Evolutionary conservation across 2,113 vertebrate genomes (phyloP), one percentile per base, ranked within the genome.

Genomic region (Cyprinodon tularosa): DNA sequence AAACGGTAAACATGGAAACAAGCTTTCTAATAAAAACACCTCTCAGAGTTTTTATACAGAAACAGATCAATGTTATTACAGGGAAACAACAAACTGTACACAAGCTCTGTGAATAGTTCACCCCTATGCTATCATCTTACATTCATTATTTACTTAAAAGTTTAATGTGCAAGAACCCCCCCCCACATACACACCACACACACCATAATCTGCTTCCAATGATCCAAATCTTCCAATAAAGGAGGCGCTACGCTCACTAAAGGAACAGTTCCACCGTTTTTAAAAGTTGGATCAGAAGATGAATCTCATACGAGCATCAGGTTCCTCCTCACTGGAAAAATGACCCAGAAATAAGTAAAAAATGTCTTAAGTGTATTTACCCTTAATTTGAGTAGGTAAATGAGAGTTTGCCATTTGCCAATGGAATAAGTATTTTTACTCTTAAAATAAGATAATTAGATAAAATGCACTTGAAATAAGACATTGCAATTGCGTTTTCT

Each of bases 111-210:
- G 44, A 45, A 10, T 45, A 45, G 5, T 10, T 45, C 44, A 45
- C 12, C 74, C 36, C 76, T 57, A 12, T 14, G 62, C 68, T 62
- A 76, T 81, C 71, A 69, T 39, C 48, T 69, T 15, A 40, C 42
- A 63, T 69, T 57, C 29, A 62, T 77, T 80, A 81, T 64, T 82
- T 90, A 83, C 86, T 76, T 87, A 48, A 81, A 77, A 76, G 79
- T 66, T 72, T 50, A 40, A 76, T 71, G 70, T 42, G 71, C 60
- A 68, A 78, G 62, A 82, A 74, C 40, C 59, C 53, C n/a, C 50
- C 22, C 3, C 57, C n/a, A 1, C 37, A 22, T 22, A 29, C 29
- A 29, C 29, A 29, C 29, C 29, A 29, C 29, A 29, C 29, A 29
- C 71, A 36, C n/a, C 7, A 6, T 7, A 12, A 10, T 14, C 17